Evolutionary conservation across 30 jellyfish, hydroid and myxozoan species (phyloP).

Genomic region (Turritopsis rubra): DNA sequence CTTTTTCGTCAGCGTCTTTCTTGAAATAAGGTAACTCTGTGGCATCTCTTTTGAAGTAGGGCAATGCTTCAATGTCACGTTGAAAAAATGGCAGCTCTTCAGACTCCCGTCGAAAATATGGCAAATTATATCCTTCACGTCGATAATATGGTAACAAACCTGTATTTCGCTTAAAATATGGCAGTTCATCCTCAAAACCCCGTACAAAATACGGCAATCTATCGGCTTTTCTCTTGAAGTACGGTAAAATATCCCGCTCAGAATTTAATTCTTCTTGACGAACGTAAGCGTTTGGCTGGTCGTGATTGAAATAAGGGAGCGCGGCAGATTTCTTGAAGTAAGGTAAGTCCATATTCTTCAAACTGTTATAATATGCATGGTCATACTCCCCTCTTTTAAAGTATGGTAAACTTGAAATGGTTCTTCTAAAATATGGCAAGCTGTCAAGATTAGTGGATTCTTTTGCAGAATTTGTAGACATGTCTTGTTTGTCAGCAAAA

Average conservation of each 20-base stretch:
- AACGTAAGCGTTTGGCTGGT: neutral
- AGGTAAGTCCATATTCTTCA: neutral
- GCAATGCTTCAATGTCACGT: neutral
- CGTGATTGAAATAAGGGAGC: neutral
- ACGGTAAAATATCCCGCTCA: neutral
- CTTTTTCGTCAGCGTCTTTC: conserved; percentile 1
- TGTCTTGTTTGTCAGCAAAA: no score
- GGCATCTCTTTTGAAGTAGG: conserved; percentile 8
- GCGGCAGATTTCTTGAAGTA: neutral
- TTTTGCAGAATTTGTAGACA: no score
- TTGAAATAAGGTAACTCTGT: neutral
- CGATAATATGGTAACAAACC: neutral
- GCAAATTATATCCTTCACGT: neutral
- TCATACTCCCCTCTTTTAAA: conserved; percentile 5
- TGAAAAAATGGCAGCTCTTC: conserved; percentile 16
- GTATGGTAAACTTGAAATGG: neutral
- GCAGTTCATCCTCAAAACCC: neutral
- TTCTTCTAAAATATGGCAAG: neutral
- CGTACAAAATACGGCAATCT: neutral
- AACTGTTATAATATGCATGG: no score
- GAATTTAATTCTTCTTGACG: neutral
- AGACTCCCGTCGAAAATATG: neutral
- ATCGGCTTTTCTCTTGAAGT: neutral
- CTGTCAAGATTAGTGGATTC: no score
- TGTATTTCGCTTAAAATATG: neutral